Conservation (phyloP, 1,140 invertebrate genomes). For the Mactra quadrangularis region DNA sequence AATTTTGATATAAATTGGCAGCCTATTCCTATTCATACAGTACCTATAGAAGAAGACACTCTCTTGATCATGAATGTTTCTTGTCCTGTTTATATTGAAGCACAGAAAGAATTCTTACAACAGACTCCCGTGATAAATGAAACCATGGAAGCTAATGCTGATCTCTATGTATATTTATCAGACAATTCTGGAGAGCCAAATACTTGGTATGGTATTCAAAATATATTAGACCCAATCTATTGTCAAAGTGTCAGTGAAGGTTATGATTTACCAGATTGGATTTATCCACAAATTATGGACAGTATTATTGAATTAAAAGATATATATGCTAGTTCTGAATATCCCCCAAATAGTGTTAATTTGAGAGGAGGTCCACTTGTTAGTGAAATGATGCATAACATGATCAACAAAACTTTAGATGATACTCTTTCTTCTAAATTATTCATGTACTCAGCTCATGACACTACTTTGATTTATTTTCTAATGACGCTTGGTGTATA, state of each 20-base stretch:
- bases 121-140: neutral
- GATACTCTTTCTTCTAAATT: constrained; percentile 7
- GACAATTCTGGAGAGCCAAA: constrained; percentile 33
- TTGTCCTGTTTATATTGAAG: constrained; percentile 8
- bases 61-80: neutral
- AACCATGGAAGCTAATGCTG: constrained; percentile 17
- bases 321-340: neutral
- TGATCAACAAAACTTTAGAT: constrained; percentile 14
- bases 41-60: constrained; percentile 50
- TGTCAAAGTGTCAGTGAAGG: constrained; percentile 14
- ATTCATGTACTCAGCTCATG: constrained; percentile 49
- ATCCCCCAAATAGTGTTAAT: constrained; percentile 17
- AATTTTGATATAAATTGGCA: constrained; percentile 51
- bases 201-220: constrained; percentile 5
- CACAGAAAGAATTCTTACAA: neutral
- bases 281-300: constrained; percentile 12
- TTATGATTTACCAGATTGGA: constrained; percentile 14
- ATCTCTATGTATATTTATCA: constrained; percentile 10
- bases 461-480: constrained; percentile 18
- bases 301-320: constrained; percentile 13
- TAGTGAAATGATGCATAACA: constrained; percentile 31
- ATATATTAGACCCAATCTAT: constrained; percentile 32
- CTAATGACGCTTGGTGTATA: constrained; percentile 36
- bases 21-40: constrained; percentile 66
- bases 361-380: constrained; percentile 35